Percentiles rank a stretch among this genome's conserved stretches.
phyloP scores from a whole-genome alignment of 2,797 vertebrate genomes.

The Sebastes steindachneri region DNA sequence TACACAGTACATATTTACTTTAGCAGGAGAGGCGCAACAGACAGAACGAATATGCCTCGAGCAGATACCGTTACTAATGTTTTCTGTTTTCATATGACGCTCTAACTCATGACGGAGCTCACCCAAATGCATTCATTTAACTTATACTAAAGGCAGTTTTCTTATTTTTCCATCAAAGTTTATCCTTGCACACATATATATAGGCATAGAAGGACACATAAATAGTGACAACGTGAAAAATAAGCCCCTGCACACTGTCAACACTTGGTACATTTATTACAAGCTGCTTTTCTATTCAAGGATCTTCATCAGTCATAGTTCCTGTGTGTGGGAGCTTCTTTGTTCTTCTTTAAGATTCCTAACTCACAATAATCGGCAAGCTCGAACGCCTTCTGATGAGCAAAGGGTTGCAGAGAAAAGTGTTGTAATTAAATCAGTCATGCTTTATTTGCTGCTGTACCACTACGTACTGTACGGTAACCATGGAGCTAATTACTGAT shows the following conservation, averaged over 20 bases:
- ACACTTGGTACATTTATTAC: neutral
- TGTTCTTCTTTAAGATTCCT: neutral
- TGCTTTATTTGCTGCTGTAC: neutral
- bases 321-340: neutral
- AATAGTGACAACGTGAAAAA: neutral
- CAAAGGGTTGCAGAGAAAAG: neutral
- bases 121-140: neutral
- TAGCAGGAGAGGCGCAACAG: neutral
- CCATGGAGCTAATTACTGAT: neutral
- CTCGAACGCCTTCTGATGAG: neutral
- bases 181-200: too few relatives aligned
- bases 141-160: neutral
- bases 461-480: neutral
- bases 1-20: slow-evolving; percentile 11
- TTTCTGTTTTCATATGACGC: slow-evolving; percentile 35
- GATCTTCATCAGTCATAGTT: neutral
- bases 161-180: too few relatives aligned
- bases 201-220: too few relatives aligned
- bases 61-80: slow-evolving; percentile 18
- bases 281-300: neutral
- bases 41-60: neutral
- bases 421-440: neutral
- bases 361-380: neutral
- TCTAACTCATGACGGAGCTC: slow-evolving; percentile 1
- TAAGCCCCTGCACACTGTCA: too few relatives aligned